Base-by-base conservation (phyloP, 1,140 invertebrate species). In the Harlomillsia oculata region DNA sequence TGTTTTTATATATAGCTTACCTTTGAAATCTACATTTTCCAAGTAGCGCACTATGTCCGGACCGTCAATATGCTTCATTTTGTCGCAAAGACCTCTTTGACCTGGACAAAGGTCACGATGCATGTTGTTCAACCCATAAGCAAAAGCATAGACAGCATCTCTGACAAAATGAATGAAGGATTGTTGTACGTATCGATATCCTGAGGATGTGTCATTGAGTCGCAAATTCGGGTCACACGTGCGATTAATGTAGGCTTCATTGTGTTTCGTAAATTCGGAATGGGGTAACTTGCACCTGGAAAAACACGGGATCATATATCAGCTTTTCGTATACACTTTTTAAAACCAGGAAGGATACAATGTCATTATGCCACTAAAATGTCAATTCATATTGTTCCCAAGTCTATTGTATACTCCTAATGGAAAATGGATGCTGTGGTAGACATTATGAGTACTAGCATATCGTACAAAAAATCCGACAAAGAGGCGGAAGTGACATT, bases 91-190 rank as follows among this genome's bases (percentile, higher is more conserved):
- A 0, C 77, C 76, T 0, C 14, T 55, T 16, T 28, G 29, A 5
- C 67, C 62, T 0, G 66, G 60, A 55, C 78, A 80, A 3, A 66
- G 54, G 1, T 69, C 67, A 28, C 45, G 26, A 36, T 75, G 74
- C 65, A 79, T 68, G 55, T 74, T 69, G 59, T 76, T 68, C 5
- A 80, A 67, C 0, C 77, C 77, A 40, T 75, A 64, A 1, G 77
- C 78, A 52, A 78, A 77, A 0, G 78, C 72, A 63, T 78, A 78
- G 2, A 74, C 75, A 0, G 78, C 72, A 62, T 79, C 78, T 14
- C 78, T 62, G 1, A 79, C 73, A 62, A 79, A 79, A 62, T 79
- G 78, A 21, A 78, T 59, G 56, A 74, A 77, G 16, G 69, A 67
- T 28, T 72, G 72, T 55, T 77, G 75, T 25, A 67, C 68, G 66